Conservation (phyloP, 2,888 invertebrate genomes). For the Apamea monoglypha region DNA sequence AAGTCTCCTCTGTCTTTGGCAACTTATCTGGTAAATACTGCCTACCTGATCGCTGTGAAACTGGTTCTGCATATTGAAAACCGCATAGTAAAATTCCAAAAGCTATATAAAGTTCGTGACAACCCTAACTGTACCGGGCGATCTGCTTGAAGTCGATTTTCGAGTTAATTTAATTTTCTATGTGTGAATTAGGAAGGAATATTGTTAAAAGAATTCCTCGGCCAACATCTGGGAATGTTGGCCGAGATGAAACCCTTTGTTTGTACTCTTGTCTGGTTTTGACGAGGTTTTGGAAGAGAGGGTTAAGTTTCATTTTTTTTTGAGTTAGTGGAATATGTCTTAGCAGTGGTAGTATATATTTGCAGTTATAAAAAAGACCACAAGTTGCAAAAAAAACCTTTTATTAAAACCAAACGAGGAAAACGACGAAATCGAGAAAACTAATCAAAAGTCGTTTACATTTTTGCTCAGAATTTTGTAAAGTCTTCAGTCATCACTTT, state of each 20-base stretch:
- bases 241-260: constrained; percentile 42
- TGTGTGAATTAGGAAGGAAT: constrained; percentile 72
- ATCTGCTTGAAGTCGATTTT: constrained; percentile 69
- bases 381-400: background rate
- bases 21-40: background rate
- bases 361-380: background rate
- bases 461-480: too few species aligned
- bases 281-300: constrained; percentile 17
- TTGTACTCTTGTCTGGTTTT: constrained; percentile 41
- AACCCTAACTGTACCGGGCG: constrained; percentile 52
- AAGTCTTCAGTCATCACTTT: too few species aligned
- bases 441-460: too few species aligned
- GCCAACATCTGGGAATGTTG: constrained; percentile 68
- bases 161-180: constrained; percentile 72
- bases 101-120: constrained; percentile 13
- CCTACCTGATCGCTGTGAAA: background rate
- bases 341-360: background rate
- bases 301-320: background rate
- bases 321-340: background rate
- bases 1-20: too few species aligned
- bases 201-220: constrained; percentile 67
- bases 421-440: too few species aligned
- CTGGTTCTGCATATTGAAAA: background rate
- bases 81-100: too few species aligned
- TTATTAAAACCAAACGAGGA: too few species aligned